These are phyloP conservation scores for Sisor rabdophorus DNA, from an alignment of 2,113 vertebrate species.

Conservation along the genomic window DNA sequence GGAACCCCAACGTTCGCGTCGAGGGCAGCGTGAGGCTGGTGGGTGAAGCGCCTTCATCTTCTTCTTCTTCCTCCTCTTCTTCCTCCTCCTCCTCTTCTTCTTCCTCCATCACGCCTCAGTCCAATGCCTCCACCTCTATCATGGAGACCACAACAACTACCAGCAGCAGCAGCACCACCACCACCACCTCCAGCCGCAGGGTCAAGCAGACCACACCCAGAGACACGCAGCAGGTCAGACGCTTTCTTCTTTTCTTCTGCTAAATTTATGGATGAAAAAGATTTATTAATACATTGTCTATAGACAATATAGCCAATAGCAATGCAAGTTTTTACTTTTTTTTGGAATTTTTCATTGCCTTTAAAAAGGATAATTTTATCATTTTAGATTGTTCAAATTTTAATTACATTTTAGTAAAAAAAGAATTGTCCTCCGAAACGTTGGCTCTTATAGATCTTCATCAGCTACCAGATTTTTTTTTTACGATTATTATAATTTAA, in stretches of 20 bases:
- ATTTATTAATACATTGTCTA: background rate
- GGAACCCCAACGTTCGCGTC: slow-evolving; percentile 90
- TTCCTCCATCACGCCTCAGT: slow-evolving; percentile 96
- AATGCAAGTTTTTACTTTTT: too few relatives aligned
- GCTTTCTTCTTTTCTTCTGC: background rate
- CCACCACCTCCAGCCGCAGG: slow-evolving; percentile 84
- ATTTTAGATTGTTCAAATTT: too few relatives aligned
- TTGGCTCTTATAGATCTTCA: too few relatives aligned
- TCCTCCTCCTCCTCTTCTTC: slow-evolving; percentile 64
- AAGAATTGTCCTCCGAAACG: too few relatives aligned
- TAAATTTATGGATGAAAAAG: too few relatives aligned
- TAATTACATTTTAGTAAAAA: too few relatives aligned
- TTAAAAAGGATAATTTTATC: too few relatives aligned
- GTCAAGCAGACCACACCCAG: slow-evolving; percentile 87
- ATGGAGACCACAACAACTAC: slow-evolving; percentile 97
- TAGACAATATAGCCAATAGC: too few relatives aligned
- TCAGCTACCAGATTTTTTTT: too few relatives aligned
- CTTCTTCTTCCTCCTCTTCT: slow-evolving; percentile 75
- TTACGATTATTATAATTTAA: too few relatives aligned
- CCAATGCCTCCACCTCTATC: slow-evolving; percentile 91
- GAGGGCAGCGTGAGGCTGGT: slow-evolving; percentile 96
- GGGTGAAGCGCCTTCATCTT: slow-evolving; percentile 70
- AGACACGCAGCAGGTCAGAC: slow-evolving; percentile 86
- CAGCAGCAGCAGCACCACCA: slow-evolving; percentile 91
- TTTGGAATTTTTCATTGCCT: too few relatives aligned